Conservation (phyloP, 2,888 invertebrate species). For the Malthinus seriepunctatus region DNA sequence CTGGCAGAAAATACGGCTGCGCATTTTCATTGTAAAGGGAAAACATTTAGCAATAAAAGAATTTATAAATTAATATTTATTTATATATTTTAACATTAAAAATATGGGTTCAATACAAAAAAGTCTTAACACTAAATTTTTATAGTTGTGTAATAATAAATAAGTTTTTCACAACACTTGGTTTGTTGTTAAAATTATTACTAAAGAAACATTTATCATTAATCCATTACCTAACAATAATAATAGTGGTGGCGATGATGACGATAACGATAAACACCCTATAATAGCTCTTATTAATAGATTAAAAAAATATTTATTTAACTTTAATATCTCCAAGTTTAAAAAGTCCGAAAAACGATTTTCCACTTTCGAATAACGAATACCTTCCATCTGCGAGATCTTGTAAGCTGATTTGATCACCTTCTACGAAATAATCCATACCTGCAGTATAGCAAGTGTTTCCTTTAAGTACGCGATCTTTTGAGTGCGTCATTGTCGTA, state of each 20-base stretch:
- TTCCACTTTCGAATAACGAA: constrained; percentile 72
- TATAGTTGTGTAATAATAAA: too few relatives aligned
- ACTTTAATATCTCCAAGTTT: constrained; percentile 64
- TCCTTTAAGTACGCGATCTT: constrained; percentile 60
- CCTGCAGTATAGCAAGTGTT: constrained; percentile 78
- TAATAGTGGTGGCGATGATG: too few relatives aligned
- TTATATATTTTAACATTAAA: too few relatives aligned
- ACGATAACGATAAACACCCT: too few relatives aligned
- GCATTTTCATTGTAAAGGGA: constrained; percentile 19
- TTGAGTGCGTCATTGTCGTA: constrained; percentile 66
- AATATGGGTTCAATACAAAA: too few relatives aligned
- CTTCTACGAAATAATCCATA: constrained; percentile 63
- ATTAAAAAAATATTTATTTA: constrained; percentile 25
- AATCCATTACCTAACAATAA: too few relatives aligned
- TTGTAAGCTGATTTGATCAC: constrained; percentile 69
- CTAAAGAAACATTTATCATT: too few relatives aligned
- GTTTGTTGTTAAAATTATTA: too few relatives aligned
- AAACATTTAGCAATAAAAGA: background rate
- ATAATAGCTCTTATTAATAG: too few relatives aligned
- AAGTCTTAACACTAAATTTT: too few relatives aligned
- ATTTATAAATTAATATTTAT: too few relatives aligned
- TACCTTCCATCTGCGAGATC: constrained; percentile 71
- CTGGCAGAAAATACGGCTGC: constrained; percentile 24
- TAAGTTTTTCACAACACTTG: too few relatives aligned
- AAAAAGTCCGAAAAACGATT: constrained; percentile 82